Percentiles rank a stretch among this genome's conserved stretches.
Conservation (phyloP, 2,888 invertebrate genomes). For the Patella caerulea region DNA sequence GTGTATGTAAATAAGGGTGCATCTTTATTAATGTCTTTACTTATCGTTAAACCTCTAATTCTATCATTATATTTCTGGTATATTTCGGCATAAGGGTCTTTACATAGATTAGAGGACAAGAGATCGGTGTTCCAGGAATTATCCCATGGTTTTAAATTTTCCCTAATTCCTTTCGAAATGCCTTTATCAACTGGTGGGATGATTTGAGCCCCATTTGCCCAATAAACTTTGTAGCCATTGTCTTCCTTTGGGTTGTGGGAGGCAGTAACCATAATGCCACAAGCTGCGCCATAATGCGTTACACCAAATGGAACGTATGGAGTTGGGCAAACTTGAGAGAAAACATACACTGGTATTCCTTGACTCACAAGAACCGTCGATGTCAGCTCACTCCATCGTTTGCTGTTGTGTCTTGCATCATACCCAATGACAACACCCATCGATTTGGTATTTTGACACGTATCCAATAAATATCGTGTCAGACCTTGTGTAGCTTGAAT, state of each 20-base stretch:
- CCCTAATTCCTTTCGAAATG: conserved; percentile 84
- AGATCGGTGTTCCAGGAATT: conserved; percentile 83
- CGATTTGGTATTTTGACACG: conserved; percentile 75
- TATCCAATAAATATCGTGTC: conserved; percentile 80
- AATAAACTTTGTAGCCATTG: conserved; percentile 98
- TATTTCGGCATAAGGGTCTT: conserved; percentile 82
- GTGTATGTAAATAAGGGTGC: conserved; percentile 84
- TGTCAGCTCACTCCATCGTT: conserved; percentile 90
- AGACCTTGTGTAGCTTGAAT: conserved; percentile 91
- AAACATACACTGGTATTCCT: conserved; percentile 86
- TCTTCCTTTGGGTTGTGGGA: conserved; percentile 96
- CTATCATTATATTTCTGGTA: conserved; percentile 69
- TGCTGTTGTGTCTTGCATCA: conserved; percentile 93
- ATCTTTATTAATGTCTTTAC: conserved; percentile 46
- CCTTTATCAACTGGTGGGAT: conserved; percentile 90
- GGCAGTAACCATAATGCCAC: conserved; percentile 94
- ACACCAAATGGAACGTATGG: conserved; percentile 94
- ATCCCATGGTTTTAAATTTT: conserved; percentile 83
- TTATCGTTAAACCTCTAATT: not conserved
- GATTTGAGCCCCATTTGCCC: conserved; percentile 93
- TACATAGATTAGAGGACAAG: conserved; percentile 74
- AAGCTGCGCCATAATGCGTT: conserved; percentile 80
- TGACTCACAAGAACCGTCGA: conserved; percentile 85
- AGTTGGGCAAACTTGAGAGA: conserved; percentile 86
- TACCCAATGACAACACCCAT: conserved; percentile 90